Base-by-base conservation (phyloP, 2,113 vertebrate species). In the Epinephelus moara region DNA sequence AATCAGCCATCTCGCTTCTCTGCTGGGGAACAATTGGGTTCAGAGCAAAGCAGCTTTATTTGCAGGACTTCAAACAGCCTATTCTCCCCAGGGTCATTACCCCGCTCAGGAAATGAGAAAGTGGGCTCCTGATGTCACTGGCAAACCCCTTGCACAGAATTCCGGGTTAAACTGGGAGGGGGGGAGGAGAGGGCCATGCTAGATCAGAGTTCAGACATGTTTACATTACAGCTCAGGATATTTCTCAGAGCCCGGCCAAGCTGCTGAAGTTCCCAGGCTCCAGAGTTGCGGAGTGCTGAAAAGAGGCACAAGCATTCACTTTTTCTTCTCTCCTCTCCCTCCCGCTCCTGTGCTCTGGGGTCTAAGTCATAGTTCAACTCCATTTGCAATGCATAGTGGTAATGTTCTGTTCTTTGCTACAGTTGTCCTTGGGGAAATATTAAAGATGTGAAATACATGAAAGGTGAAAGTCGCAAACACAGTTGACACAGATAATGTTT, bases 191-290 rank as follows among this genome's bases (percentile, higher is more conserved):
- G 75, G 81, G 82, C 56, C 78, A 80, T 64, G 88, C 79, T 80
- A 88, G 93, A 94, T 94, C 95, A 94, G 93, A 95, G 95, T 95
- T 96, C 95, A 95, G 91, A 84, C 89, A 89, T 96, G 96, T 96
- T 96, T 96, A 96, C 95, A 95, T 95, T 96, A 95, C 91, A 94
- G 93, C 93, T 94, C 94, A 93, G 94, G 94, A 94, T 95, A 94
- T 95, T 96, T 96, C 95, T 96, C 91, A 93, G 93, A 91, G 92
- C 80, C 85, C 0, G 84, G 93, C 93, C 91, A 93, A 94, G 92
- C 90, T 86, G 90, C 87, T 30, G 68, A 84, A 81, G 89, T 96
- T 96, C 95, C 96, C 96, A 96, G 94, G 95, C 95, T 95, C 94
- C 91, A 72, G 83, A 87, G 89, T 76, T 82, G 88, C 87, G 52